Percentiles rank a stretch among this genome's conserved stretches.
These are phyloP conservation scores for Ditylenchus weischeri DNA, from an alignment of 2,888 invertebrate species.

Conservation along the genomic window DNA sequence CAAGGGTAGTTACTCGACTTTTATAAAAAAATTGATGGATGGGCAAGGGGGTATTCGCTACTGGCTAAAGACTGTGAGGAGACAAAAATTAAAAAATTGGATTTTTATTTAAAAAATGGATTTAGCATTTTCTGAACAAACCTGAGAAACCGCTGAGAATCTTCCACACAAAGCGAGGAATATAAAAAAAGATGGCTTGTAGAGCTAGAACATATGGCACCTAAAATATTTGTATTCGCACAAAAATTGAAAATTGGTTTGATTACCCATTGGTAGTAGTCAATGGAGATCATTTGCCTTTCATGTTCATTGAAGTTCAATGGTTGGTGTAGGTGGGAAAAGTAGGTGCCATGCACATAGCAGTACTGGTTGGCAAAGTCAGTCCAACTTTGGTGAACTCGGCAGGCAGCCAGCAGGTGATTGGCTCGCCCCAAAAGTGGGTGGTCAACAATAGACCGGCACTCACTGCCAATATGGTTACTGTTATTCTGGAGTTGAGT, in stretches of 20 bases:
- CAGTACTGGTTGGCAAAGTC: constrained; percentile 57
- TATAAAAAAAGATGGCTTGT: constrained; percentile 55
- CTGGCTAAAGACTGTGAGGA: no score
- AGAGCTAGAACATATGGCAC: constrained; percentile 56
- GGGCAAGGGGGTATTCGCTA: no score
- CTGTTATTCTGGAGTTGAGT: constrained; percentile 51
- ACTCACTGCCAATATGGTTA: constrained; percentile 47
- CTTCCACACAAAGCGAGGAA: constrained; percentile 57
- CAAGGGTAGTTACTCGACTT: no score
- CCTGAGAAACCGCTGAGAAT: constrained; percentile 49
- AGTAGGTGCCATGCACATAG: constrained; percentile 58
- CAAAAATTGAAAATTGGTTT: neutral
- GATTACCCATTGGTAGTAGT: constrained; percentile 56
- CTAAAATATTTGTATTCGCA: constrained; percentile 26
- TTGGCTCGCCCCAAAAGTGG: constrained; percentile 42
- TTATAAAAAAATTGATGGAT: no score
- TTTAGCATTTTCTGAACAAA: no score
- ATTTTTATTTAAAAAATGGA: no score
- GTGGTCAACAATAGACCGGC: constrained; percentile 50
- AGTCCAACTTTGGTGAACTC: constrained; percentile 53
- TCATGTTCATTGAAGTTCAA: constrained; percentile 45
- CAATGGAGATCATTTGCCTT: constrained; percentile 44
- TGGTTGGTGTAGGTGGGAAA: constrained; percentile 46
- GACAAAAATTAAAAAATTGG: no score
- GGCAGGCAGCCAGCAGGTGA: constrained; percentile 53